Percentiles rank a stretch among this genome's conserved stretches.
These are phyloP conservation scores for Diorhabda carinulata DNA, from an alignment of 1,140 invertebrate genomes.

Conservation along the genomic window DNA sequence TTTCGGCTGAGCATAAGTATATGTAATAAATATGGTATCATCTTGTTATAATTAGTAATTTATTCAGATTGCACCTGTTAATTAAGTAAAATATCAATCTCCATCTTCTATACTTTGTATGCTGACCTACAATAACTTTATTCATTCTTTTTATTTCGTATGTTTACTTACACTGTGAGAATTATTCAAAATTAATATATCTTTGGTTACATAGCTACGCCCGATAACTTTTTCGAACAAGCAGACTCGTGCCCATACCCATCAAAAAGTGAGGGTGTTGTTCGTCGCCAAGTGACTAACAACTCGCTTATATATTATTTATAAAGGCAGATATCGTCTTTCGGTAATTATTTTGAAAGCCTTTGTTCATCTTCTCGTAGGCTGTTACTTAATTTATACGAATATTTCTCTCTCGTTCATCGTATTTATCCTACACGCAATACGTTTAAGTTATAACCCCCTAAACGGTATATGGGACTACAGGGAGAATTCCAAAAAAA, in stretches of 20 bases:
- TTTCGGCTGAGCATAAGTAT: no score
- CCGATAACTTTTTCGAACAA: background rate
- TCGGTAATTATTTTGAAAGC: constrained; percentile 41
- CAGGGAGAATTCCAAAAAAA: background rate
- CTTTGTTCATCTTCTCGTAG: constrained; percentile 33
- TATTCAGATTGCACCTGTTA: no score
- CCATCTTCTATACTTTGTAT: no score
- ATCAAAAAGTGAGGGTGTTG: constrained; percentile 19
- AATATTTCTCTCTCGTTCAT: constrained; percentile 10
- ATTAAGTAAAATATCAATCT: no score
- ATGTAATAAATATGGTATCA: no score
- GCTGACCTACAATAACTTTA: no score
- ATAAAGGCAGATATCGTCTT: constrained; percentile 32
- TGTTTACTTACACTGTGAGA: no score
- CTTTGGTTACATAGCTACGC: background rate
- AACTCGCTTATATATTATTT: constrained; percentile 40
- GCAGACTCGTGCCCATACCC: constrained; percentile 14
- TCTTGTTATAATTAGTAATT: no score
- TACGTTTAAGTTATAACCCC: background rate
- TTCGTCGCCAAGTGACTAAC: constrained; percentile 37
- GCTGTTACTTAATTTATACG: constrained; percentile 36
- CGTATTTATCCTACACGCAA: constrained; percentile 13
- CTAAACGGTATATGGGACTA: background rate
- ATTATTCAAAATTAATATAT: no score
- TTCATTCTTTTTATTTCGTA: no score